phyloP scores from a whole-genome alignment of 2,888 invertebrate species.

The Luperina nickerlii region DNA sequence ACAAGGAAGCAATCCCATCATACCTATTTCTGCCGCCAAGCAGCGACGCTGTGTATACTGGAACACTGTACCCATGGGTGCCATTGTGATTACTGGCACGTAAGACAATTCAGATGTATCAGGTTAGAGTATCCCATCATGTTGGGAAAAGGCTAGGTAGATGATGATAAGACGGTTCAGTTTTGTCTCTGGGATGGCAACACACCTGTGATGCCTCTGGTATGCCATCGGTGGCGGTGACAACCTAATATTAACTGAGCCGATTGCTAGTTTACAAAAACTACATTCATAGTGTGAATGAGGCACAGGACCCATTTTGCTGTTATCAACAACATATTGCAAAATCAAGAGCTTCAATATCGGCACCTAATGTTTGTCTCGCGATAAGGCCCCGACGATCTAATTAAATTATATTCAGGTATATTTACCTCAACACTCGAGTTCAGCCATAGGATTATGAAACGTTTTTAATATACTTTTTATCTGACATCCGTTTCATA shows the following conservation, averaged over 20 bases:
- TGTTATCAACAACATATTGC: conserved; percentile 41
- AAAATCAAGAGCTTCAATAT: conserved; percentile 30
- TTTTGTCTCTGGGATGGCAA: no score
- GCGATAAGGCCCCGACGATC: conserved; percentile 30
- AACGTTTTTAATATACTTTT: conserved; percentile 50
- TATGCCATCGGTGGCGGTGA: neutral
- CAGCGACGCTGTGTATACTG: no score
- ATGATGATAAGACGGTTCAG: no score
- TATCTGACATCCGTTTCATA: conserved; percentile 50
- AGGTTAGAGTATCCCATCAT: no score
- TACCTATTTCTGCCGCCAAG: no score
- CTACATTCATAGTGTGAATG: neutral
- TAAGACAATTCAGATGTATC: no score
- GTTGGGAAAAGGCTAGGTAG: no score
- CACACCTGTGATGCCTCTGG: neutral
- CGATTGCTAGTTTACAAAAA: neutral
- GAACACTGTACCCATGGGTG: no score
- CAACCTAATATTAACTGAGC: neutral
- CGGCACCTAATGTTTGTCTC: conserved; percentile 20
- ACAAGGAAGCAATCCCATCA: no score
- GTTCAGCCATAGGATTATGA: conserved; percentile 30
- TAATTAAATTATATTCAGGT: conserved; percentile 55
- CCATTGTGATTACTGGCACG: no score
- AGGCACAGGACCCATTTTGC: neutral
- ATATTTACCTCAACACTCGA: conserved; percentile 48